phyloP scores from a whole-genome alignment of 2,888 invertebrate genomes.

The Quadroppia sp. region DNA sequence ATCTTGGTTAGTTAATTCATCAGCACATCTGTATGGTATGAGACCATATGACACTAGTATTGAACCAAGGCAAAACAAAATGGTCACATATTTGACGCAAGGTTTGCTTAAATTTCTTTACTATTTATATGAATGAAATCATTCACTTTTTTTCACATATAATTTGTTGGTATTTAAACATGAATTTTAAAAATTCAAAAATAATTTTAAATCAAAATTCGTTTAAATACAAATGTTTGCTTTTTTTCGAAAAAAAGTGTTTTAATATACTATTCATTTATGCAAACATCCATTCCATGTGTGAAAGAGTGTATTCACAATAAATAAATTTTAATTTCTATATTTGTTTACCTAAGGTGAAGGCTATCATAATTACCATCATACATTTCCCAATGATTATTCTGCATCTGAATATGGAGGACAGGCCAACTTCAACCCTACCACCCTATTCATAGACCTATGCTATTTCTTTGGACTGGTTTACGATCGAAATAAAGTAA shows the following conservation, averaged over 20 bases:
- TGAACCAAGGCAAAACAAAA: conserved; percentile 63
- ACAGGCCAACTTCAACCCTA: conserved; percentile 17
- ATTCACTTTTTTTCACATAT: too few relatives aligned
- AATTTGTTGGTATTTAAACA: too few relatives aligned
- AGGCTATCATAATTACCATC: conserved; percentile 41
- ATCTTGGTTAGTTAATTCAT: conserved; percentile 57
- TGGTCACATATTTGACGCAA: not conserved
- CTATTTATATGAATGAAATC: too few relatives aligned
- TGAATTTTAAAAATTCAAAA: too few relatives aligned
- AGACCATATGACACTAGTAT: conserved; percentile 58
- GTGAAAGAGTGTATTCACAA: not conserved
- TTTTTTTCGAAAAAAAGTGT: too few relatives aligned
- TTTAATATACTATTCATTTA: too few relatives aligned
- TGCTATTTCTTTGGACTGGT: conserved; percentile 10
- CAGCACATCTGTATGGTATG: conserved; percentile 61
- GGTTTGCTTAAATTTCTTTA: too few relatives aligned
- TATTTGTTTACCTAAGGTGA: not conserved
- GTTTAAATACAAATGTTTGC: too few relatives aligned
- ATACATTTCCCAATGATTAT: conserved; percentile 39
- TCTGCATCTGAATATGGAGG: conserved; percentile 33
- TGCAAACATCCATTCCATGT: too few relatives aligned
- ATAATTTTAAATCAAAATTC: too few relatives aligned
- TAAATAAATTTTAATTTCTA: not conserved
- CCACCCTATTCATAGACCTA: conserved; percentile 31
- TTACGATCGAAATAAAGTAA: conserved; percentile 5